Evolutionary conservation across 2,888 invertebrate genomes (phyloP), one percentile per base, ranked within the genome.

Genomic region (Himalopsyche japonica): DNA sequence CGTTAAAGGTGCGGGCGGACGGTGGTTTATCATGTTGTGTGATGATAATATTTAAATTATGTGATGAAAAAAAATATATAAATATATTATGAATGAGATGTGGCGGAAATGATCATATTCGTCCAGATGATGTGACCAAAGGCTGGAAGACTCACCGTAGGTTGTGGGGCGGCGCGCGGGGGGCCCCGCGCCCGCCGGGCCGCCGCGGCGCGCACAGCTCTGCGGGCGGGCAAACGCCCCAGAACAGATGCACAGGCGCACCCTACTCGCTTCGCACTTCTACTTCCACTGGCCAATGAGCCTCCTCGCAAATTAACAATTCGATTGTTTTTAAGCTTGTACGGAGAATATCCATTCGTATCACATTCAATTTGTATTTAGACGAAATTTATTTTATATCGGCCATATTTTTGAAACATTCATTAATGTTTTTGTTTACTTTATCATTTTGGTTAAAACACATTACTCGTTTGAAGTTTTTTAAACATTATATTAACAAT

Each of bases 221-320:
- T 27, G 76, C 70, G 37, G n/a, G 48, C 82, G 15, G 82, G 27
- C 57, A 84, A 57, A 24, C 84, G 80, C 47, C 76, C 80, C 77
- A 84, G 20, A 57, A 57, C 57, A 57, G 57, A 57, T 57, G 57
- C 57, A 57, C 57, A 57, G 57, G 57, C 57, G 57, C 57, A 57
- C 57, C 57, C 57, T 57, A 57, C 6, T 57, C 57, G 57, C 20
- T 57, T 57, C 57, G 20, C 57, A 57, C 57, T 57, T 57, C 57
- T 57, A 57, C 57, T n/a, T 57, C 57, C 57, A 57, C 57, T 57
- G 57, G 57, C 57, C 57, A 20, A 20, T 57, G 6, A 20, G 57
- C 57, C 57, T 57, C 57, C 20, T 8, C 57, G 57, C 6, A n/a
- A 57, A 20, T 57, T 57, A n/a, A 20, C 57, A 57, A 57, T 57